Conservation (phyloP, 2,888 invertebrate species). For the Hirtodrosophila confusa region DNA sequence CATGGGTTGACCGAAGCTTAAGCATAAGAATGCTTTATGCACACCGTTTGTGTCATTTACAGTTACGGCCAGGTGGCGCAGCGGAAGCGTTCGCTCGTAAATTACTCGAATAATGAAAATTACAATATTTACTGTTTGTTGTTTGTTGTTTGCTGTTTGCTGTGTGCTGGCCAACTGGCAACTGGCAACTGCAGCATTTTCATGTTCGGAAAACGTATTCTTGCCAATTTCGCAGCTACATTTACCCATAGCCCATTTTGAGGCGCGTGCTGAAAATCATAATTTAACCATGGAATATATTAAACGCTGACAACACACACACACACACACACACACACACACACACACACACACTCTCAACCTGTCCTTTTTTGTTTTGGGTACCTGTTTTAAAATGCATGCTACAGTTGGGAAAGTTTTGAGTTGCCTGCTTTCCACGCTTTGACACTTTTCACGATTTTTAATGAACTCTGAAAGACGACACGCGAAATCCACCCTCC, state of each 20-base stretch:
- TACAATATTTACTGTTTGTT: conserved; percentile 71
- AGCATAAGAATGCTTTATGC: conserved; percentile 40
- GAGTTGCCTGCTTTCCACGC: neutral
- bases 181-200: conserved; percentile 19
- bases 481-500: too few relatives aligned
- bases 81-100: conserved; percentile 69
- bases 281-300: conserved; percentile 35
- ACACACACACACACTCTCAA: neutral
- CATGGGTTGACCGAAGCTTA: conserved; percentile 22
- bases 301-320: conserved; percentile 5
- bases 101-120: conserved; percentile 77
- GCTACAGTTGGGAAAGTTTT: conserved; percentile 27
- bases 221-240: conserved; percentile 6
- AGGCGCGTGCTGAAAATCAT: conserved; percentile 25
- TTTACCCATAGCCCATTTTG: neutral
- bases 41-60: conserved; percentile 36
- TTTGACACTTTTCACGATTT: conserved; percentile 18
- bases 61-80: conserved; percentile 39
- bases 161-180: conserved; percentile 5
- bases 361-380: neutral
- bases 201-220: conserved; percentile 32
- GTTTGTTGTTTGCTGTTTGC: neutral
- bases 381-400: conserved; percentile 16
- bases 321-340: too few relatives aligned
- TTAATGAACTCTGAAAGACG: conserved; percentile 10